A percentile compares a stretch with the other conserved stretches of the same genome.
Conservation (phyloP, 1,140 invertebrate genomes). For the Matsumurasca onukii region DNA sequence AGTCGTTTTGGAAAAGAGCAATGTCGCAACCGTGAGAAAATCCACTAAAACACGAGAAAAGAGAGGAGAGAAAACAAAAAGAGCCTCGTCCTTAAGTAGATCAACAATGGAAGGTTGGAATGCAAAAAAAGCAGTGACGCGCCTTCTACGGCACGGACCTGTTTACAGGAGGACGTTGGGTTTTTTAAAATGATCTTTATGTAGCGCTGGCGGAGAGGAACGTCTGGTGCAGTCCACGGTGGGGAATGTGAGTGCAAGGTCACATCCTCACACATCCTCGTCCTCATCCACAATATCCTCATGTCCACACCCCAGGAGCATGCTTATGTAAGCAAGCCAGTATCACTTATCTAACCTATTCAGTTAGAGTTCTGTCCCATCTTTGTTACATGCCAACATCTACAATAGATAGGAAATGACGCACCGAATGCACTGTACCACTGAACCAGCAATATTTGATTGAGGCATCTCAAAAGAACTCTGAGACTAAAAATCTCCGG, state of each 20-base stretch:
- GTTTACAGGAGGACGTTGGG: conserved; percentile 8
- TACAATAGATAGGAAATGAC: too few relatives aligned
- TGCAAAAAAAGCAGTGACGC: conserved; percentile 1
- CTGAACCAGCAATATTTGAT: too few relatives aligned
- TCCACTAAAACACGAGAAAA: conserved; percentile 5
- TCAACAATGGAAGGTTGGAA: conserved; percentile 19
- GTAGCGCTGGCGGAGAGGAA: background rate
- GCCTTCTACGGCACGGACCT: conserved; percentile 14
- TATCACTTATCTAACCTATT: too few relatives aligned
- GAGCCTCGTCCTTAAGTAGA: conserved; percentile 6
- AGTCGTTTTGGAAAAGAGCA: conserved; percentile 13
- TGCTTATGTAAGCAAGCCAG: too few relatives aligned
- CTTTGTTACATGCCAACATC: too few relatives aligned
- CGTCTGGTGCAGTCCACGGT: background rate
- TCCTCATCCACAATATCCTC: too few relatives aligned
- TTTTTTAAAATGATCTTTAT: conserved; percentile 16
- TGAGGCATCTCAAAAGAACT: too few relatives aligned
- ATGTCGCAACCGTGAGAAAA: conserved; percentile 21
- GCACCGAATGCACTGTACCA: too few relatives aligned
- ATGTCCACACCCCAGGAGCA: too few relatives aligned
- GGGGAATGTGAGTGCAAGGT: background rate
- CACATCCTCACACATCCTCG: too few relatives aligned
- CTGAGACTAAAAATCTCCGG: too few relatives aligned
- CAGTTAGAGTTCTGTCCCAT: too few relatives aligned
- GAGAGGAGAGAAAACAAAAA: conserved; percentile 1